Base-by-base conservation (phyloP, 1,140 invertebrate genomes). In the Drosophila navojoa region DNA sequence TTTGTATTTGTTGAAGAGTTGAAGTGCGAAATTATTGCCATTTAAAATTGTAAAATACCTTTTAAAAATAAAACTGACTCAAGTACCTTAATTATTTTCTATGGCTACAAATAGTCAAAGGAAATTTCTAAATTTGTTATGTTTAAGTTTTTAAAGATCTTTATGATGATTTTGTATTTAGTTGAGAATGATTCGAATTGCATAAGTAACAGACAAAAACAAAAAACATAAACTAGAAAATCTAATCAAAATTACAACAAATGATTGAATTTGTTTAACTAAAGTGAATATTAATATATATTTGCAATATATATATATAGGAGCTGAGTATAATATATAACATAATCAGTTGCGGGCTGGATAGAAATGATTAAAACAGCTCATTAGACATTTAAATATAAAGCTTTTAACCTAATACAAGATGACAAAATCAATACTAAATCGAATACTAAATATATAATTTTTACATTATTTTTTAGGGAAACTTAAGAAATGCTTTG, bases 341-440 rank as follows among this genome's bases (percentile, higher is more conserved):
- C 71, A 69, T 73, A 69, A 73, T 73, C 70, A 72, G 70, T 68
- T 67, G 70, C 63, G 54, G 62, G 70, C 47, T 66, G 16, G 7
- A 35, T 35, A 35, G 32, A 35, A 35, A 35, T 9, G 5, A 38
- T 38, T 11, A 40, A 29, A 53, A 67, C 63, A 52, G 69, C 70
- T 71, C 61, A 50, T 68, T 81, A 87, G 76, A 80, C 72, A 80
- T 80, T 80, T 80, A 72, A 76, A 79, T 62, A 71, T 87, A 87
- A 87, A 87, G 82, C 82, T 87, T 79, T 89, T 79, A 87, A 87
- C 82, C 84, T 87, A 87, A 87, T 87, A 87, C 82, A 77, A 84
- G 78, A 58, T 79, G 71, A 82, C 47, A 70, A 81, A 86, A 67
- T 81, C 79, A 59, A 78, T 71, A 66, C 54, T 68, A 71, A 71